Conservation (phyloP, 1,140 invertebrate genomes). For the Hesperophylax magnus region DNA sequence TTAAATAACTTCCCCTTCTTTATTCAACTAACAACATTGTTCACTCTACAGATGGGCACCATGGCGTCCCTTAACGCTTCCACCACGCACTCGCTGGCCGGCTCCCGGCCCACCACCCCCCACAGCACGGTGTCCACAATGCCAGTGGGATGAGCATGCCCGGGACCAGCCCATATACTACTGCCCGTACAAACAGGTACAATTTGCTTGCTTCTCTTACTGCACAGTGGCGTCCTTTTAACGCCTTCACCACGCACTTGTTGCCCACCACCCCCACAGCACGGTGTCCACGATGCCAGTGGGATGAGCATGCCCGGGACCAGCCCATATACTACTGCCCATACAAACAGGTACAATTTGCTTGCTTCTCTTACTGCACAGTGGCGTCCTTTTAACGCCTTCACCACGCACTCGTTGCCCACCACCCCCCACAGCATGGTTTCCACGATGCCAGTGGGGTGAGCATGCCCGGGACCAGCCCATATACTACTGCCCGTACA, state of each 20-base stretch:
- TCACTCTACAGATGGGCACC: conserved; percentile 81
- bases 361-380: conserved; percentile 68
- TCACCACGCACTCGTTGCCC: conserved; percentile 86
- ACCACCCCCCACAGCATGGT: conserved; percentile 91
- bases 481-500: neutral
- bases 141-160: conserved; percentile 71
- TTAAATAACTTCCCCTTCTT: too few species aligned
- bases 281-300: conserved; percentile 88
- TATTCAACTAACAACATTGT: too few species aligned
- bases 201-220: neutral
- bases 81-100: conserved; percentile 85
- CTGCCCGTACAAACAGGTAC: conserved; percentile 15
- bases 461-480: neutral
- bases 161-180: neutral
- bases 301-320: conserved; percentile 58
- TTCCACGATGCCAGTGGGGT: conserved; percentile 83
- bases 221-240: conserved; percentile 86
- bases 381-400: conserved; percentile 87
- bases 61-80: conserved; percentile 88
- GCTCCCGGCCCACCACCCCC: conserved; percentile 88
- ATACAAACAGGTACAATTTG: conserved; percentile 1
- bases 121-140: conserved; percentile 90
- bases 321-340: neutral
- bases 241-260: conserved; percentile 86
- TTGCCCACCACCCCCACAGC: conserved; percentile 88